phyloP scores from a whole-genome alignment of 1,140 invertebrate species.

The Ladona fulva region DNA sequence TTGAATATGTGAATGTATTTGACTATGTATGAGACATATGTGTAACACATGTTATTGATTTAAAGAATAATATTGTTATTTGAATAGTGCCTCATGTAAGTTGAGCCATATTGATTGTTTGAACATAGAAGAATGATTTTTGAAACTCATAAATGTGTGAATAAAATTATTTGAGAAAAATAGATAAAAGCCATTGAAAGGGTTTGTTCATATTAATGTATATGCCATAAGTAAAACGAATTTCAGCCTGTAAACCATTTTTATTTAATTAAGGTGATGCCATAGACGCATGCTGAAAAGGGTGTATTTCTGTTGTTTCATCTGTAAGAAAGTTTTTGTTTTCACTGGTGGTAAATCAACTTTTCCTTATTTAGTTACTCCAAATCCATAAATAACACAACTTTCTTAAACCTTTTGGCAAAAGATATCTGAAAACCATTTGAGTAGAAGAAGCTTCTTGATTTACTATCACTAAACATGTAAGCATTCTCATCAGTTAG shows the following conservation, averaged over 20 bases:
- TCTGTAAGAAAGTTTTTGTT: no score
- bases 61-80: background rate
- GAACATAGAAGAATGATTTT: background rate
- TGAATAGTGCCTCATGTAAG: background rate
- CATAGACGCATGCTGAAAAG: no score
- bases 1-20: background rate
- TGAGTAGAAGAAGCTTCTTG: no score
- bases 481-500: no score
- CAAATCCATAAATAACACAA: no score
- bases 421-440: no score
- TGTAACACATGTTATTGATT: slow-evolving; percentile 6
- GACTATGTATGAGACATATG: background rate
- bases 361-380: no score
- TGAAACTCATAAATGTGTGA: background rate
- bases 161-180: background rate
- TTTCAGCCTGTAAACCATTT: background rate
- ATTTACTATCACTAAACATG: no score
- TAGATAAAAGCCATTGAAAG: background rate
- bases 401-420: no score
- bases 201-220: slow-evolving; percentile 8
- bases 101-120: background rate
- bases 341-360: no score
- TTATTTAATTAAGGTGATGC: background rate
- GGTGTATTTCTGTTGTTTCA: no score
- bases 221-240: background rate